Evolutionary conservation across 1,140 invertebrate genomes (phyloP), one percentile per base, ranked within the genome.

Genomic region (Drosophila simulans): DNA sequence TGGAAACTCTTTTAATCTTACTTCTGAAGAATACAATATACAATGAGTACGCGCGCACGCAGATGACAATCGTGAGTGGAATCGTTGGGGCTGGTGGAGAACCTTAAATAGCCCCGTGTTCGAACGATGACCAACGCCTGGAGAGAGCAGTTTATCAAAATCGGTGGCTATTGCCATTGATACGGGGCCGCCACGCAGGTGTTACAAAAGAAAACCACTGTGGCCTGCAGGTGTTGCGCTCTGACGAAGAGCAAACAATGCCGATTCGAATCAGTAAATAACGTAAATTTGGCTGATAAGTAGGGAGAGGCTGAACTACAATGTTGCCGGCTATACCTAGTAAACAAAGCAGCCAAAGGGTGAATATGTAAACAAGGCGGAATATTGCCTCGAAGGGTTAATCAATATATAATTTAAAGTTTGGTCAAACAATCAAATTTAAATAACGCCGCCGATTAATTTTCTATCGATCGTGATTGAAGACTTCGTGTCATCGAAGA

Each of bases 81-180:
- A 76, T 64, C 69, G 57, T 54, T 49, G 17, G 22, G 35, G 22
- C 42, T 31, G 42, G 20, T 53, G 27, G n/a, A 5, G 51, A 71
- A 63, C 69, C 49, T 86, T 86, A 86, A 88, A 88, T 86, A 86
- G 79, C 75, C 74, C 20, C 13, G 55, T 22, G 25, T 46, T 52
- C 58, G 39, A 48, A 20, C 76, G 74, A 78, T 88, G 82, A 66
- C 53, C 70, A 78, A 66, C 15, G 55, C 48, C 40, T 62, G 13
- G 34, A 48, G 56, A 69, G 40, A 54, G 57, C 42, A 55, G 66
- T 78, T 88, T 83, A 86, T 88, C 82, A 82, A 56, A 52, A 17
- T 51, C 46, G 35, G 27, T 43, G 45, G 64, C 43, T 56, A 66
- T 86, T 73, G 63, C 42, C 51, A 66, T 88, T 74, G 79, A 77